phyloP scores from a whole-genome alignment of 2,888 invertebrate species.

The Lasioglossum leucozonium region DNA sequence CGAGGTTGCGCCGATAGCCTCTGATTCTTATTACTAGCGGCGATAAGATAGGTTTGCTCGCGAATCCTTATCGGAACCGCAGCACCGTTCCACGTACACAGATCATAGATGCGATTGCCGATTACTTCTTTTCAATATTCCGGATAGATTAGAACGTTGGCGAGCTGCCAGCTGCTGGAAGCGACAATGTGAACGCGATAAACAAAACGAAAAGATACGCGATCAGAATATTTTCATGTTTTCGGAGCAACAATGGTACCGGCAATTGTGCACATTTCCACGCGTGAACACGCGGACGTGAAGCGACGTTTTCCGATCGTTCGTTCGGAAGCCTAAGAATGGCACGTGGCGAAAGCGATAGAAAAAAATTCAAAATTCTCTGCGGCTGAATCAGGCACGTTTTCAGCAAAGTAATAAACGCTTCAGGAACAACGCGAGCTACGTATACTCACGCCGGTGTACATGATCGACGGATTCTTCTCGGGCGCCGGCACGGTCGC shows the following conservation, averaged over 20 bases:
- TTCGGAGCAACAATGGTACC: background rate
- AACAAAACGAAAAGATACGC: background rate
- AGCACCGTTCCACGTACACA: background rate
- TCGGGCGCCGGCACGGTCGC: constrained; percentile 87
- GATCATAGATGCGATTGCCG: background rate
- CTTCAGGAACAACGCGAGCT: background rate
- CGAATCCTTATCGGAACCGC: background rate
- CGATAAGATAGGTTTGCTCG: background rate
- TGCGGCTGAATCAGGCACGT: too few relatives aligned
- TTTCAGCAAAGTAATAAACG: too few relatives aligned
- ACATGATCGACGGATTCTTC: constrained; percentile 90
- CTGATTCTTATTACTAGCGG: background rate
- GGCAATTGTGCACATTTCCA: background rate
- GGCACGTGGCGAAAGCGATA: background rate
- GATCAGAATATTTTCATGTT: background rate
- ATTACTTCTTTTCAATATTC: background rate
- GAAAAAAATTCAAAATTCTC: background rate
- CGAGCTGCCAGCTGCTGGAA: background rate
- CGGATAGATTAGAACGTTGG: background rate
- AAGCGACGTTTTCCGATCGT: background rate
- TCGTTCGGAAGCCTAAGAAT: too few relatives aligned
- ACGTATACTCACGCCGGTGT: constrained; percentile 86
- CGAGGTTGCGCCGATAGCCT: background rate
- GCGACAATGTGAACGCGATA: background rate
- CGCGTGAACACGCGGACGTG: background rate